Evolutionary conservation across 2,797 vertebrate genomes (phyloP).

Genomic region (Clamator glandarius): DNA sequence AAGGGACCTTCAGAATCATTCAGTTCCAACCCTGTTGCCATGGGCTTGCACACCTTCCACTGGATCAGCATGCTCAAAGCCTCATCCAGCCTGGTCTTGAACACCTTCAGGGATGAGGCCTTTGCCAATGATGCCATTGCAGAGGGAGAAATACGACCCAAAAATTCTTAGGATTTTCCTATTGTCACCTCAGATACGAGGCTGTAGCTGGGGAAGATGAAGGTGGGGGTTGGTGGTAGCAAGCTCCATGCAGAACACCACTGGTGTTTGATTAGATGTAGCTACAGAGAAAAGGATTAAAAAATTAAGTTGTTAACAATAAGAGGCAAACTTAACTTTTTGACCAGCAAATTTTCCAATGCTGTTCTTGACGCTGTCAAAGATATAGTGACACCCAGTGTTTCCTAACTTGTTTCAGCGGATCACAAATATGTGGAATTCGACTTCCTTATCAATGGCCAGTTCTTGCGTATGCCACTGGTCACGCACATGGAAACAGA

Average conservation of each 20-base stretch:
- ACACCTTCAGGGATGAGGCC: too few relatives aligned
- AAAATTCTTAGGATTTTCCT: neutral
- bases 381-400: neutral
- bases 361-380: neutral
- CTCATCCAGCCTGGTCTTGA: too few relatives aligned
- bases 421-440: constrained; percentile 94
- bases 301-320: neutral
- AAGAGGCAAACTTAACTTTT: neutral
- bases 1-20: too few relatives aligned
- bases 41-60: too few relatives aligned
- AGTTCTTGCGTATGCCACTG: constrained; percentile 90
- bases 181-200: neutral
- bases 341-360: neutral
- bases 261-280: neutral
- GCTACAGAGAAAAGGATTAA: neutral
- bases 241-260: neutral
- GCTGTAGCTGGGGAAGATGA: neutral
- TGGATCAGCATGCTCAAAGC: too few relatives aligned
- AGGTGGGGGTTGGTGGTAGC: neutral
- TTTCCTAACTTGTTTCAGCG: constrained; percentile 72
- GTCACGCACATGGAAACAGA: constrained; percentile 90
- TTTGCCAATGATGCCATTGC: neutral
- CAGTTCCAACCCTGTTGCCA: too few relatives aligned
- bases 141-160: neutral
- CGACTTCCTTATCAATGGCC: constrained; percentile 94